Evolutionary conservation across 2,888 invertebrate species (phyloP).

Genomic region (Thereva unica): DNA sequence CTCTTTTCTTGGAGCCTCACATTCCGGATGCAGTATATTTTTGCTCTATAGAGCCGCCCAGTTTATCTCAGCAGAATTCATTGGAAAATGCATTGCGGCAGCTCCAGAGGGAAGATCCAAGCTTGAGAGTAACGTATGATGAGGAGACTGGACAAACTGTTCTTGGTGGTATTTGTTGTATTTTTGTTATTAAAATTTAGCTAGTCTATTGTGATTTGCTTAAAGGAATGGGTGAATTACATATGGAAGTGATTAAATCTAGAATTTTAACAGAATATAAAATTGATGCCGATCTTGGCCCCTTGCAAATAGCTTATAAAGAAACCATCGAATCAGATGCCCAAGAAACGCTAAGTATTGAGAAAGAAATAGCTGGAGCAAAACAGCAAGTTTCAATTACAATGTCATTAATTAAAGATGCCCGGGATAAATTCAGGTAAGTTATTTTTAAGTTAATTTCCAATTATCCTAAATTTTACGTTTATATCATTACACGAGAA

Average conservation of each 20-base stretch:
- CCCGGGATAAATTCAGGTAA: constrained; percentile 61
- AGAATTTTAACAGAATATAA: constrained; percentile 86
- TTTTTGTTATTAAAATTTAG: neutral
- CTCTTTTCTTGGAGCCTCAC: constrained; percentile 63
- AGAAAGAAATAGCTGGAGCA: constrained; percentile 57
- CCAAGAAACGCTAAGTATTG: constrained; percentile 47
- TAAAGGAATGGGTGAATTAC: constrained; percentile 95
- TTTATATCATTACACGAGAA: neutral
- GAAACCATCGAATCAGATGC: constrained; percentile 66
- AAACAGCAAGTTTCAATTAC: constrained; percentile 55
- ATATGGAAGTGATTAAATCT: constrained; percentile 91
- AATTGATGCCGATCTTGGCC: constrained; percentile 87
- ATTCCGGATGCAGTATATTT: constrained; percentile 95
- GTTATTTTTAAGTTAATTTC: constrained; percentile 2
- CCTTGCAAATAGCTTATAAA: constrained; percentile 88
- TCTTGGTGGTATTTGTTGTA: constrained; percentile 65
- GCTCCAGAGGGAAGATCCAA: constrained; percentile 89
- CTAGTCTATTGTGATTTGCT: constrained; percentile 34
- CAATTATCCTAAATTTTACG: neutral
- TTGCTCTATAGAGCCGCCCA: constrained; percentile 93
- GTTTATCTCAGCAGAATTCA: constrained; percentile 70
- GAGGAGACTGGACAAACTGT: constrained; percentile 85
- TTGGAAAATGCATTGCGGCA: constrained; percentile 81
- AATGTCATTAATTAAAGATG: constrained; percentile 55
- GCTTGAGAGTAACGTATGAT: constrained; percentile 75